Evolutionary conservation across 2,113 vertebrate species (phyloP), one percentile per base, ranked within the genome.

Genomic region (Lipophrys pholis): DNA sequence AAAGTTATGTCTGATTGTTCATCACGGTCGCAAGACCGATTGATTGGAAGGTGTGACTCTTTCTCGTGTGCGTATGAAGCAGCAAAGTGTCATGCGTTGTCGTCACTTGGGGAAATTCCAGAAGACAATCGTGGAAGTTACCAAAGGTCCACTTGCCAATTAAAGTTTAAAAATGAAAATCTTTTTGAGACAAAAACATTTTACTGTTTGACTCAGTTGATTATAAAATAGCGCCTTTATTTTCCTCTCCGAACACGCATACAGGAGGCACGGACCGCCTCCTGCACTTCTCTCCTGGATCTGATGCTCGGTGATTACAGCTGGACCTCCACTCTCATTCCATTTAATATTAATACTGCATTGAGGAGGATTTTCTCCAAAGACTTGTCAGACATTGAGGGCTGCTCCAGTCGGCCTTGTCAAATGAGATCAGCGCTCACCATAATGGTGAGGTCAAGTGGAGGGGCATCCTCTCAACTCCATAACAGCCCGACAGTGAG

Each of bases 391-490:
- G 90, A 89, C 87, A 90, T 84, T 71, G 87, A 92, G 91, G 84
- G 84, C 89, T 87, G 87, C 90, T 89, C 83, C 82, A 89, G 91
- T 87, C 85, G 89, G 92, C 87, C 87, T 91, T 90, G 89, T 93
- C 91, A 93, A 94, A 94, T 94, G 93, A 94, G 93, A 94, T 94
- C 92, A 92, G 90, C 86, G 91, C 90, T 90, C 76, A 60, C 90
- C 88, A 94, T 93, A 93, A 94, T 92, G 87, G 90, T 78, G 89
- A 82, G 94, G 93, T 95, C 93, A 94, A 95, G 93, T 94, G 88
- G 90, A 90, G 91, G 90, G 89, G 86, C 87, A 87, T 82, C 83
- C 87, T 92, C 93, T 93, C 89, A 90, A 84, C 90, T 92, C 90
- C 86, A 81, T 89, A 88, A 84, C 92, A 90, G 82, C 78, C 86